These are phyloP conservation scores for Camelus bactrianus DNA, from an alignment of 2,113 vertebrate species.

Conservation along the genomic window DNA sequence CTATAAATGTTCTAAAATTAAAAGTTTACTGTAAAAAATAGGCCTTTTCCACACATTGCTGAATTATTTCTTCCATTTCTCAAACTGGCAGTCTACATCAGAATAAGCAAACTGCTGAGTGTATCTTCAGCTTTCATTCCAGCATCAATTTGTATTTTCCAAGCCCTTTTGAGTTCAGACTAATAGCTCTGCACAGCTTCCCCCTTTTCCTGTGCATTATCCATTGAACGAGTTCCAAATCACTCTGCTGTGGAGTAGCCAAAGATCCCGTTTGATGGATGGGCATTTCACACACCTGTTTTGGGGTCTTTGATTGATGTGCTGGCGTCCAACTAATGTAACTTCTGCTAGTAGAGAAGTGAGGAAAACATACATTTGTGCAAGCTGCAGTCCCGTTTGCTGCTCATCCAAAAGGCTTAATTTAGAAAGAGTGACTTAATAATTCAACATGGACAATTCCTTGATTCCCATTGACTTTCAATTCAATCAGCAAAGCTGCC, in stretches of 20 bases:
- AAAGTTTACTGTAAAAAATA: conserved; percentile 12
- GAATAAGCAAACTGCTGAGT: conserved; percentile 62
- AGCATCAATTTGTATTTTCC: conserved; percentile 75
- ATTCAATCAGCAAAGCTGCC: conserved; percentile 71
- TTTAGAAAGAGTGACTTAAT: conserved; percentile 79
- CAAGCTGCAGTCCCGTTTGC: conserved; percentile 46
- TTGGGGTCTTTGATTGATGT: conserved; percentile 59
- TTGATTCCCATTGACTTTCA: conserved; percentile 78
- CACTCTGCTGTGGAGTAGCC: conserved; percentile 10
- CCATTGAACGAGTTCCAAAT: conserved; percentile 69
- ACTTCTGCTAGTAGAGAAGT: conserved; percentile 52
- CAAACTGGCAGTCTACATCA: conserved; percentile 51
- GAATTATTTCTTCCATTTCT: conserved; percentile 61
- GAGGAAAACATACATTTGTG: conserved; percentile 74
- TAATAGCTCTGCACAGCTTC: conserved; percentile 31
- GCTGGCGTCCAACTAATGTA: conserved; percentile 42
- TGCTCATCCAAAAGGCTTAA: conserved; percentile 63
- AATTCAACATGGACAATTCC: conserved; percentile 79
- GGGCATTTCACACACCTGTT: conserved; percentile 67
- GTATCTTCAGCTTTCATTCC: conserved; percentile 67
- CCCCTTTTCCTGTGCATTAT: conserved; percentile 58
- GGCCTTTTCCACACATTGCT: background rate
- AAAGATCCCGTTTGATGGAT: conserved; percentile 55
- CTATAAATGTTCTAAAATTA: conserved; percentile 13
- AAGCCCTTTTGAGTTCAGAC: conserved; percentile 69